phyloP scores from a whole-genome alignment of 2,113 vertebrate genomes.

The Nothocercus nigrocapillus region DNA sequence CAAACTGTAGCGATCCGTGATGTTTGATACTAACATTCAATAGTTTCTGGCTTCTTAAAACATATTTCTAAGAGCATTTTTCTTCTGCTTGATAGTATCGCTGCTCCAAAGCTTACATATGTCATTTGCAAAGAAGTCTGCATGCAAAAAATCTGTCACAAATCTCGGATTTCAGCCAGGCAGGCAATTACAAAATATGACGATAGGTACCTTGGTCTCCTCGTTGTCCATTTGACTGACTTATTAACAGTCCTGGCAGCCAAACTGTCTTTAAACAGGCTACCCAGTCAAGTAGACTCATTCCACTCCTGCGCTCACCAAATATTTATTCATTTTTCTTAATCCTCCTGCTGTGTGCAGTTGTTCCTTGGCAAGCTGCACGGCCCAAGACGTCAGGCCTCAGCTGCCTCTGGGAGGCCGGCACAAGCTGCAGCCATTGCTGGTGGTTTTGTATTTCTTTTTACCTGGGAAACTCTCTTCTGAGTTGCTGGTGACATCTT shows the following conservation, averaged over 20 bases:
- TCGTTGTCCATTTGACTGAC: background rate
- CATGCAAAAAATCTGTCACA: background rate
- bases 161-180: background rate
- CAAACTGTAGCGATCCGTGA: background rate
- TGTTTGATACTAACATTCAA: background rate
- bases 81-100: background rate
- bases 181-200: background rate
- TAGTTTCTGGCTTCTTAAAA: background rate
- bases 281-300: background rate
- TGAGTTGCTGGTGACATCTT: background rate
- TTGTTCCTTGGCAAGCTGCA: background rate
- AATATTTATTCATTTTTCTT: constrained; percentile 40
- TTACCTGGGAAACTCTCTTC: background rate
- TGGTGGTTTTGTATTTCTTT: background rate
- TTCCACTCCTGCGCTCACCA: background rate
- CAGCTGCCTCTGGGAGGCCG: background rate
- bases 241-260: background rate
- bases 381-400: background rate
- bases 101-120: background rate
- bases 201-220: background rate
- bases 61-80: background rate
- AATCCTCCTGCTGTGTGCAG: background rate
- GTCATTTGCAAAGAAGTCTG: background rate
- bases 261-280: background rate
- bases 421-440: fast-evolving